Percentiles rank a stretch among this genome's conserved stretches.
Evolutionary conservation across 2,888 invertebrate species (phyloP).

Genomic region (Panopea generosa): DNA sequence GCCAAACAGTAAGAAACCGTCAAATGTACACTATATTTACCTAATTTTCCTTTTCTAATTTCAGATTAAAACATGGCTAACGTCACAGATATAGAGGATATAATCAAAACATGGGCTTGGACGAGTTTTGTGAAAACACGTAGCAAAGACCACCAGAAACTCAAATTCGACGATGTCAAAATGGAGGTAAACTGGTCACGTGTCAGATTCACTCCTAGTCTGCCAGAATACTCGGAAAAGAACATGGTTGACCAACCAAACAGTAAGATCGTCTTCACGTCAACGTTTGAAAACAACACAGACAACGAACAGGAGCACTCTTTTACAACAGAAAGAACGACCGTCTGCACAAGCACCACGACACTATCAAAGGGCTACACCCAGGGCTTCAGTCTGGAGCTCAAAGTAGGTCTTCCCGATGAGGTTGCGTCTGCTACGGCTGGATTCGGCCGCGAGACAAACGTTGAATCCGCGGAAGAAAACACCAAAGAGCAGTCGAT

Average conservation of each 20-base stretch:
- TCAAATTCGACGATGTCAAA: slow-evolving; percentile 79
- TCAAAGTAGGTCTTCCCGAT: slow-evolving; percentile 85
- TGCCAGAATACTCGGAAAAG: slow-evolving; percentile 77
- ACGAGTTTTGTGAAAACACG: slow-evolving; percentile 82
- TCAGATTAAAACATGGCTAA: slow-evolving; percentile 61
- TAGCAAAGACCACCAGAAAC: slow-evolving; percentile 78
- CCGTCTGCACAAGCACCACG: slow-evolving; percentile 79
- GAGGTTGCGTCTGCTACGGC: slow-evolving; percentile 84
- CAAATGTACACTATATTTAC: no score
- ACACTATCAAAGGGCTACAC: slow-evolving; percentile 80
- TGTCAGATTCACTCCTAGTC: slow-evolving; percentile 81
- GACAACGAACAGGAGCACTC: slow-evolving; percentile 81
- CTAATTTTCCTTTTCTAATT: no score
- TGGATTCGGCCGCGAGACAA: slow-evolving; percentile 84
- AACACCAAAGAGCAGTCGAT: slow-evolving; percentile 83
- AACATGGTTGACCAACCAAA: slow-evolving; percentile 68
- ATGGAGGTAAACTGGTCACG: slow-evolving; percentile 85
- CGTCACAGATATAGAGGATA: slow-evolving; percentile 81
- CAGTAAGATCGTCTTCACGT: slow-evolving; percentile 79
- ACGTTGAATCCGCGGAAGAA: slow-evolving; percentile 83
- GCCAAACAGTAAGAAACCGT: no score
- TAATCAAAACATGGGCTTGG: slow-evolving; percentile 84
- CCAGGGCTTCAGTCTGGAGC: slow-evolving; percentile 85
- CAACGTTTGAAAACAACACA: slow-evolving; percentile 83
- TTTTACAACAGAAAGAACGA: slow-evolving; percentile 82